Conservation (phyloP, 2,113 vertebrate species). For the Salvelinus fontinalis region DNA sequence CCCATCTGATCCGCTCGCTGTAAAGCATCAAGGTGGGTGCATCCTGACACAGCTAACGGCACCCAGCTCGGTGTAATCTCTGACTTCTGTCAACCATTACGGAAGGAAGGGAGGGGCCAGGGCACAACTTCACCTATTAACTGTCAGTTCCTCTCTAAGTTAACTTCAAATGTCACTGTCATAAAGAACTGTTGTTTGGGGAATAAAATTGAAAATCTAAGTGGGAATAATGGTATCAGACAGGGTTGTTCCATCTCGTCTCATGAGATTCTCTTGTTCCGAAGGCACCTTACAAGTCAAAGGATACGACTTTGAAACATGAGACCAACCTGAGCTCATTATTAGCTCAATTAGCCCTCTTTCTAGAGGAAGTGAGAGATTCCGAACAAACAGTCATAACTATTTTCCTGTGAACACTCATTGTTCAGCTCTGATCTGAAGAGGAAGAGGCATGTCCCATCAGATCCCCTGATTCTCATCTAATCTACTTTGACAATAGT, state of each 20-base stretch:
- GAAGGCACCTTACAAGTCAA: constrained; percentile 8
- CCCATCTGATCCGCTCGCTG: not conserved
- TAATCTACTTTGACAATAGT: constrained; percentile 49
- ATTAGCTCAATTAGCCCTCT: not conserved
- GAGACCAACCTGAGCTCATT: not conserved
- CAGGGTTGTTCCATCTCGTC: not conserved
- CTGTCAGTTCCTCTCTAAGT: not conserved
- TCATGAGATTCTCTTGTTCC: not conserved
- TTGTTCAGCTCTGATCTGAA: constrained; percentile 22
- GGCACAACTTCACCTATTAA: not conserved
- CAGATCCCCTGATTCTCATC: constrained; percentile 45
- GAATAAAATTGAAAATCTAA: not conserved
- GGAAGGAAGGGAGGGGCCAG: not conserved
- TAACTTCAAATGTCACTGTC: not conserved
- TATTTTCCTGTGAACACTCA: constrained; percentile 33
- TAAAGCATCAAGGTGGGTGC: not conserved
- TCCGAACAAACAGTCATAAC: constrained; percentile 18
- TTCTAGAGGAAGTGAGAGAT: constrained; percentile 30
- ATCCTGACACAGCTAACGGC: not conserved
- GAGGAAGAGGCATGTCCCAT: constrained; percentile 43
- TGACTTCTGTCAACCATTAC: not conserved
- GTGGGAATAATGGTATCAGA: not conserved
- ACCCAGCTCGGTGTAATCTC: not conserved
- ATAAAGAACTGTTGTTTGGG: not conserved
- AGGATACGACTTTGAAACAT: constrained; percentile 16